Conservation (phyloP, 2,888 invertebrate genomes). For the Harpagoxenus sublaevis region DNA sequence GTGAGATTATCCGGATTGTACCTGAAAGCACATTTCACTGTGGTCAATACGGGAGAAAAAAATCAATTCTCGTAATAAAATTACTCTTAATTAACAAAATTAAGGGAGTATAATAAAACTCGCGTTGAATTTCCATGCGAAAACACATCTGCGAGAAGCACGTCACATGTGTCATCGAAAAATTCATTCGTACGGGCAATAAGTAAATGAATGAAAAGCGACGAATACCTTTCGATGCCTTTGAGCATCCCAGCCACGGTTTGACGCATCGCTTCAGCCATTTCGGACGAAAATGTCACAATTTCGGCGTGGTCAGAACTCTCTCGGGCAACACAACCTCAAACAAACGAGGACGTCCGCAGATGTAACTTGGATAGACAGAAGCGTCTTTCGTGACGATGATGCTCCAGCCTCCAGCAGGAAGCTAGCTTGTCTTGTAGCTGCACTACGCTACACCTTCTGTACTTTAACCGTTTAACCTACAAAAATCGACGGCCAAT, state of each 20-base stretch:
- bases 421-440: no score
- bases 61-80: no score
- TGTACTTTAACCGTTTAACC: no score
- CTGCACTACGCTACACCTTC: no score
- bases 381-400: neutral
- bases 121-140: neutral
- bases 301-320: neutral
- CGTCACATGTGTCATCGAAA: neutral
- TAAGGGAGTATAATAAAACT: neutral
- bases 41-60: neutral
- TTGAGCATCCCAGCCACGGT: conserved; percentile 95
- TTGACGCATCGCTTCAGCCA: conserved; percentile 95
- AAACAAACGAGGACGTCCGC: neutral
- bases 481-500: no score
- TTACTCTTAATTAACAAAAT: neutral
- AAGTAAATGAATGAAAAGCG: neutral
- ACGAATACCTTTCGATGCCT: conserved; percentile 95
- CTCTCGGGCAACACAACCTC: neutral
- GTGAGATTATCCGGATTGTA: conserved; percentile 98
- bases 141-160: neutral
- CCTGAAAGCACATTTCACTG: conserved; percentile 87
- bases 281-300: conserved; percentile 76
- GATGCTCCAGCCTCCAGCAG: no score
- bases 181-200: neutral
- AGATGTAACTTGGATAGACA: neutral